Conservation (phyloP, 2,888 invertebrate genomes). For the Ligdia adustata region DNA sequence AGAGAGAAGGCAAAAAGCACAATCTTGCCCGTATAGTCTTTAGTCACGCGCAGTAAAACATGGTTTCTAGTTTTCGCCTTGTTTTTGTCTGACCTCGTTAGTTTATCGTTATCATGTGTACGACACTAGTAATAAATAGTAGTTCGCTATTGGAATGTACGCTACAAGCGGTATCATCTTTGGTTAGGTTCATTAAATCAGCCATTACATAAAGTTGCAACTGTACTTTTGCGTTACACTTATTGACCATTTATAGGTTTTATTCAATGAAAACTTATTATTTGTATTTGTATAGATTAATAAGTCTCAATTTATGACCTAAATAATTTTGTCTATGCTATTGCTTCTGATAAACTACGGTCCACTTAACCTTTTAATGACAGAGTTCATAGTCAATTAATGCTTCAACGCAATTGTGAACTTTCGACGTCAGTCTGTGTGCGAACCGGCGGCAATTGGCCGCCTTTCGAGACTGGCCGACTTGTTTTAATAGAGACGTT, state of each 20-base stretch:
- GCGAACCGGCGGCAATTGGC: conserved; percentile 66
- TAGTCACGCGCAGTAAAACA: conserved; percentile 78
- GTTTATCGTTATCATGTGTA: conserved; percentile 77
- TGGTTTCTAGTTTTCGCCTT: conserved; percentile 82
- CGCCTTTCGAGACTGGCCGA: conserved; percentile 51
- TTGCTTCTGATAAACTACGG: conserved; percentile 55
- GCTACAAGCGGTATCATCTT: conserved; percentile 55
- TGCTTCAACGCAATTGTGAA: conserved; percentile 69
- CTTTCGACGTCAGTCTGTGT: conserved; percentile 62
- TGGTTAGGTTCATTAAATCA: no score
- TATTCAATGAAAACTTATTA: conserved; percentile 8
- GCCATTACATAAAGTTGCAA: no score
- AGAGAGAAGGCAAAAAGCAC: conserved; percentile 65
- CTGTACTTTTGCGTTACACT: no score
- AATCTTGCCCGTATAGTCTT: conserved; percentile 76
- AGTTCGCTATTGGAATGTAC: conserved; percentile 65
- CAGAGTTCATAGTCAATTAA: conserved; percentile 73
- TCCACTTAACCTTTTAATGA: conserved; percentile 71
- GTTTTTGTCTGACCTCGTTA: conserved; percentile 79
- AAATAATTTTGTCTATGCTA: conserved; percentile 49
- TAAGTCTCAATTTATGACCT: conserved; percentile 42
- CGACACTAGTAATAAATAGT: conserved; percentile 73
- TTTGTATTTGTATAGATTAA: conserved; percentile 28
- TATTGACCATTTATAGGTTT: no score
- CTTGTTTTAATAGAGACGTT: conserved; percentile 56